Evolutionary conservation across 2,797 vertebrate genomes (phyloP).

Genomic region (Rhynchonycteris naso): DNA sequence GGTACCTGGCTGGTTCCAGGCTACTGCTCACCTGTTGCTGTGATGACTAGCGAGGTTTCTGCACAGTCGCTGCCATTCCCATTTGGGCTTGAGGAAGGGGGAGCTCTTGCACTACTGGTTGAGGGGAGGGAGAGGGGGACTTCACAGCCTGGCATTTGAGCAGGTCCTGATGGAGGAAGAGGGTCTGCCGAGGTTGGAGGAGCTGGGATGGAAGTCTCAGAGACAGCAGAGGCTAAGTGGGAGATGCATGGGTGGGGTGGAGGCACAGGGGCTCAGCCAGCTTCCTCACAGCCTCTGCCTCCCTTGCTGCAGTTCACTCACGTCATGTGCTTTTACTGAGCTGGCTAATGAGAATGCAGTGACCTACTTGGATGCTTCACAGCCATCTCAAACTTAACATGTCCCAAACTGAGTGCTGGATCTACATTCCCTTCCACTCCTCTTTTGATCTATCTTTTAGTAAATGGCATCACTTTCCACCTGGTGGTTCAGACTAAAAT

Average conservation of each 20-base stretch:
- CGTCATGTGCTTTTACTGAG: neutral
- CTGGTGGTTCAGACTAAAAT: neutral
- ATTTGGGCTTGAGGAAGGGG: neutral
- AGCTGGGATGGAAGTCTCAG: conserved; percentile 67
- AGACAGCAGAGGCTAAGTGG: conserved; percentile 86
- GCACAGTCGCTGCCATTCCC: neutral
- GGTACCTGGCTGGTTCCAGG: neutral
- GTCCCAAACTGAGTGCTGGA: neutral
- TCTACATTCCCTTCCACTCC: neutral
- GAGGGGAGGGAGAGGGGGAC: neutral
- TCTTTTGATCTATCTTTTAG: neutral
- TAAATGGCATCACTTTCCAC: neutral
- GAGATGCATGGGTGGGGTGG: conserved; percentile 82
- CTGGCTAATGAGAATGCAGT: neutral
- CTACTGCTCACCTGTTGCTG: conserved; percentile 37
- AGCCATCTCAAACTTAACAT: neutral
- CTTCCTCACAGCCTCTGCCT: accelerated
- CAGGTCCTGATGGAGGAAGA: neutral
- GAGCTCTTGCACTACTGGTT: neutral
- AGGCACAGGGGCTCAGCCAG: conserved; percentile 86
- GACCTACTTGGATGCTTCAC: conserved; percentile 56
- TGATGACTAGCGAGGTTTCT: conserved; percentile 44
- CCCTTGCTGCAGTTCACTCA: neutral
- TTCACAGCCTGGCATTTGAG: neutral
- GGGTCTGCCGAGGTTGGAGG: neutral